Base-by-base conservation (phyloP, 2,888 invertebrate species). In the Stenchaetothrips biformis region DNA sequence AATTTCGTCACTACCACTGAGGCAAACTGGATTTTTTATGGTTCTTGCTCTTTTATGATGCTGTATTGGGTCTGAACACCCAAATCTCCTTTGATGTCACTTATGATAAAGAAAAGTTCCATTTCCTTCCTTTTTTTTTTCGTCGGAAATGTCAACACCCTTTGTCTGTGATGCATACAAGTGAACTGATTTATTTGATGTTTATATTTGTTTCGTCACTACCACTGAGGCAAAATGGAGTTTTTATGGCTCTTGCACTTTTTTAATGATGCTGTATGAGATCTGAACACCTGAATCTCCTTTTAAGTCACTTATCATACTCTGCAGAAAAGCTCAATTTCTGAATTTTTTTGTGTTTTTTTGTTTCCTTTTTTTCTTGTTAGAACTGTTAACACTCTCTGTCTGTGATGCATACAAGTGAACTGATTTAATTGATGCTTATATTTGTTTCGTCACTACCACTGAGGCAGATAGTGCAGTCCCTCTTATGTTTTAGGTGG, bases 191-290 rank as follows among this genome's bases (percentile, higher is more conserved):
- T 25, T 25, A 7, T 21, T 25, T 74, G 67, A 74, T 74, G 67
- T 37, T 25, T 25, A 13, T 74, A 11, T 18, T 53, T 53, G 18
- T 18, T 21, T 74, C 25, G 67, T 74, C 67, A 74, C 67, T 74
- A 86, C 86, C 85, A 85, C 85, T 85, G 85, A 84, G 82, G 82
- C 83, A 81, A 37, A 37, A 1, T 37, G 37, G 37, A 37, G 37
- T 37, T 37, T 4, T 37, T 37, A 4, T 37, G 37, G 1, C 4
- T 37, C 37, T 37, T 37, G 37, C 37, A 37, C 37, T 37, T 37
- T 37, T 37, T 4, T 37, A 37, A 37, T 37, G 37, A 37, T 37
- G 37, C 37, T 37, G 4, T 37, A 37, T 37, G 37, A 2, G 37
- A 4, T 37, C 37, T 37, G 37, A 37, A 37, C 37, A 37, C 37